Evolutionary conservation across 2,888 invertebrate species (phyloP), one percentile per base, ranked within the genome.

Genomic region (Strigamia crassipes): DNA sequence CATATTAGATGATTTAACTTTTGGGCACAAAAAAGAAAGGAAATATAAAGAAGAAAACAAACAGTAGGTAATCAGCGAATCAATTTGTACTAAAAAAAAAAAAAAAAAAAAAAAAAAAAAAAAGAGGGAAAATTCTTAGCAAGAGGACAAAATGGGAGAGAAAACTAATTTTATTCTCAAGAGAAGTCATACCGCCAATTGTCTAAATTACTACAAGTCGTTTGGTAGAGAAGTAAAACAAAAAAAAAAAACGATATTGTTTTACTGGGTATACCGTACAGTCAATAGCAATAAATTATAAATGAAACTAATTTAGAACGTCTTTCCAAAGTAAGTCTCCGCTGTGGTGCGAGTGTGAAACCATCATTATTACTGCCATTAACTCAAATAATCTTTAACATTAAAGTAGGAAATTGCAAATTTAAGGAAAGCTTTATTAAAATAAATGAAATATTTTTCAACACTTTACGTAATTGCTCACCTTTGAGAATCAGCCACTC

Each of bases 401-500:
- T 38, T 38, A 38, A 38, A 38, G 9, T 38, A n/a, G 10, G 2
- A 38, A 38, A 38, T 38, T 0, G 38, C 38, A 9, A 10, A 4
- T 38, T 38, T 5, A 6, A 38, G 6, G 38, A 38, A 9, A 38
- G 10, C 38, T 38, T 38, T 38, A 38, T 38, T 38, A 38, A 38
- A 38, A 38, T 38, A 38, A 38, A 38, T 38, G 38, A 38, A 38
- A 38, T 38, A 38, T 38, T 27, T 27, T 27, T 27, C 38, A 38
- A 38, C 38, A 38, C 38, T 38, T 10, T 9, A 38, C 38, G 18
- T 66, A 66, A 23, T 66, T 23, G 23, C 61, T 66, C 23, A 66
- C 61, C 61, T 66, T 12, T 66, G 61, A 23, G 61, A 66, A 66
- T 66, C 61, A 66, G 61, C 61, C 61, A 66, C 1, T 66, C 61